phyloP scores from a whole-genome alignment of 2,113 vertebrate species.

The Oryzias celebensis region DNA sequence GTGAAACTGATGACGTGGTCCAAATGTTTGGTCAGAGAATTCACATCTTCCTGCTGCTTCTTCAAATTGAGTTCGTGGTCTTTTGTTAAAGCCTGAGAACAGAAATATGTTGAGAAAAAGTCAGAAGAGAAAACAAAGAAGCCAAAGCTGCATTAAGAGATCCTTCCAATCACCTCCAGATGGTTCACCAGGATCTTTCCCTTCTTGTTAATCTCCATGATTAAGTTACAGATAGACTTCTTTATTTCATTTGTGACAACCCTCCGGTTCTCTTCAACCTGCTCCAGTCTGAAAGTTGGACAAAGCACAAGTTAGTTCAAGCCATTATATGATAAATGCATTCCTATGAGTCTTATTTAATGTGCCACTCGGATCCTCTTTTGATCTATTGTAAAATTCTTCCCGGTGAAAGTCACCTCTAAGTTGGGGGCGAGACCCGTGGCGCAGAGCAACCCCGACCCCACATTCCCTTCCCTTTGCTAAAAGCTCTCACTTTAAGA shows the following conservation, averaged over 20 bases:
- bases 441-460: too few relatives aligned
- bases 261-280: slow-evolving; percentile 96
- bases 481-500: too few relatives aligned
- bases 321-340: too few relatives aligned
- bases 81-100: slow-evolving; percentile 87
- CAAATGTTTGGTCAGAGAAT: slow-evolving; percentile 87
- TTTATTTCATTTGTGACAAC: slow-evolving; percentile 96
- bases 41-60: slow-evolving; percentile 92
- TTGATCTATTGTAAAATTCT: too few relatives aligned
- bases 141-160: neutral
- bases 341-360: too few relatives aligned
- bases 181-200: slow-evolving; percentile 96
- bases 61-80: slow-evolving; percentile 90
- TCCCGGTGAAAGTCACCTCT: too few relatives aligned
- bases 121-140: neutral
- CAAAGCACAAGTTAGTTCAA: too few relatives aligned
- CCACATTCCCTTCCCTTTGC: too few relatives aligned
- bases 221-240: slow-evolving; percentile 94
- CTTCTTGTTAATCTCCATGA: slow-evolving; percentile 98
- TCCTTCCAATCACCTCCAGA: slow-evolving; percentile 81
- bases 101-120: neutral
- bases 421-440: too few relatives aligned
- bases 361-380: too few relatives aligned
- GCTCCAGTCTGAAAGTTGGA: slow-evolving; percentile 83
- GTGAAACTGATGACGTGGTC: slow-evolving; percentile 97